Conservation (phyloP, 2,797 vertebrate species). For the Notamacropus eugenii region DNA sequence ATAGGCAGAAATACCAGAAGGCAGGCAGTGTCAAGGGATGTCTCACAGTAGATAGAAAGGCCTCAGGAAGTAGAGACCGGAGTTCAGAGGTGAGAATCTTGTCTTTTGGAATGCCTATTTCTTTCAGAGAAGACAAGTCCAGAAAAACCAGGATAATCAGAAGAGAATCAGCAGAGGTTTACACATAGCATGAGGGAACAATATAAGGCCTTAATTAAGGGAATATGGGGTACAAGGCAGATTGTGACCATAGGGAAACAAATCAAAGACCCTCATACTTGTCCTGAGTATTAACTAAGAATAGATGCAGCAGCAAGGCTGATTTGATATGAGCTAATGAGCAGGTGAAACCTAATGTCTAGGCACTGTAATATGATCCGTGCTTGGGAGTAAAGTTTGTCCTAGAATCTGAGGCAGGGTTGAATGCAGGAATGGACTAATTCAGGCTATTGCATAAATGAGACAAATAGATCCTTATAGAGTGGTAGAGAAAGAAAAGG, state of each 20-base stretch:
- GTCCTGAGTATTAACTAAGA: not conserved
- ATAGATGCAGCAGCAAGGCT: not conserved
- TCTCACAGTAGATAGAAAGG: not conserved
- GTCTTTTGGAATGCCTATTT: not conserved
- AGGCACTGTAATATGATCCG: not conserved
- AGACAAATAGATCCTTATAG: not conserved
- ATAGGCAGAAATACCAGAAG: not conserved
- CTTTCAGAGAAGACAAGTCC: not conserved
- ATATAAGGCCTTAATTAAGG: not conserved
- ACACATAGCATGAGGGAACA: not conserved
- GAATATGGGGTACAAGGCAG: not conserved
- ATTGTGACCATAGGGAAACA: not conserved
- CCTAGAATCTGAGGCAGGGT: not conserved
- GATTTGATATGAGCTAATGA: not conserved
- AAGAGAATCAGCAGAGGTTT: not conserved
- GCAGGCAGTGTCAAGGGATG: not conserved
- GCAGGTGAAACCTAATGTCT: not conserved
- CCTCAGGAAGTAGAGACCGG: not conserved
- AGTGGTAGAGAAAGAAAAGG: not conserved
- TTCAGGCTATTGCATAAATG: not conserved
- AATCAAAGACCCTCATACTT: not conserved
- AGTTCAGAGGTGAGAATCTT: not conserved
- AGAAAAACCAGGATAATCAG: not conserved
- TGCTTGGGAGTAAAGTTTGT: not conserved
- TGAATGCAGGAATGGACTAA: not conserved